phyloP scores from a whole-genome alignment of 64 coral and sea anemone species.

The Pocillopora damicornis region DNA sequence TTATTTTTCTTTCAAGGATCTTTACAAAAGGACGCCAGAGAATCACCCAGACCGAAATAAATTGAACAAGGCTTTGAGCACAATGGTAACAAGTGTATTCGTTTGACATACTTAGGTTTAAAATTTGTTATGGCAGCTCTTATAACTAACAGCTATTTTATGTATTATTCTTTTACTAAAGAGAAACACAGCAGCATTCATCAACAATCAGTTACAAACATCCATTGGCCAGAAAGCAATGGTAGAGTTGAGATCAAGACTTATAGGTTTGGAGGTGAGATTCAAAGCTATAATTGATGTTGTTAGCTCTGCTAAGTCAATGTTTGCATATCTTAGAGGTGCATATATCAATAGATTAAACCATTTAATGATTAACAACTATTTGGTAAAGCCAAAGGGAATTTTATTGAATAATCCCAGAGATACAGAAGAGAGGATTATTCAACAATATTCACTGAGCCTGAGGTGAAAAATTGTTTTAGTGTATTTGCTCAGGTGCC shows the following conservation, averaged over 20 bases:
- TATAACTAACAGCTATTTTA: neutral
- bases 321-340: no score
- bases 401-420: no score
- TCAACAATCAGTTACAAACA: constrained; percentile 87
- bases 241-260: constrained; percentile 69
- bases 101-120: neutral
- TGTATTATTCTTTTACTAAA: neutral
- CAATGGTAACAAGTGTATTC: constrained; percentile 62
- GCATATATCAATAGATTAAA: no score
- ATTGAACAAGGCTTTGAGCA: constrained; percentile 56
- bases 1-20: constrained; percentile 50
- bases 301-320: no score
- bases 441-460: no score
- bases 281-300: neutral
- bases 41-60: constrained; percentile 65
- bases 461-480: no score
- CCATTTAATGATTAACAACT: no score
- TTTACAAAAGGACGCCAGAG: constrained; percentile 68
- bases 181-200: constrained; percentile 73
- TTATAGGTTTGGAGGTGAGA: constrained; percentile 80
- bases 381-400: no score
- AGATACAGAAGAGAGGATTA: no score
- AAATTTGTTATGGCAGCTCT: neutral
- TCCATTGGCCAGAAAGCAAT: constrained; percentile 84
- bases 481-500: no score